phyloP scores from a whole-genome alignment of 2,113 vertebrate genomes.

The Himantopus leucocephalus region DNA sequence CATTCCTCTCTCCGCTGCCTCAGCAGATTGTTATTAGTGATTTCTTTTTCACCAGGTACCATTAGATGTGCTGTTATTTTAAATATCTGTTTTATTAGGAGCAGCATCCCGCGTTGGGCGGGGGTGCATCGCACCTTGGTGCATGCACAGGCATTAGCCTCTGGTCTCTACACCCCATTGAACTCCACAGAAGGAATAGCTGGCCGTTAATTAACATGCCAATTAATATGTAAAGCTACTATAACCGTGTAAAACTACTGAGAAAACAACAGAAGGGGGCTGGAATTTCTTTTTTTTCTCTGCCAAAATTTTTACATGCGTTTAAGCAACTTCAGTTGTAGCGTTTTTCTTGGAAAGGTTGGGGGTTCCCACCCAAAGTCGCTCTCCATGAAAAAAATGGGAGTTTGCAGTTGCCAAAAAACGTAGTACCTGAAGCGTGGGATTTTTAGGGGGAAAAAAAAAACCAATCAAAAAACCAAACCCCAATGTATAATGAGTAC shows the following conservation, averaged over 20 bases:
- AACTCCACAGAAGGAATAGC: neutral
- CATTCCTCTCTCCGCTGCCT: neutral
- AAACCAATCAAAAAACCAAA: too few relatives aligned
- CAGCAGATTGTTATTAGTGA: neutral
- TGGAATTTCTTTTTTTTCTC: neutral
- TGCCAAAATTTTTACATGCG: neutral
- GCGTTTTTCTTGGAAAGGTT: slow-evolving; percentile 16
- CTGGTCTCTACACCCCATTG: neutral
- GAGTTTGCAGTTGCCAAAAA: neutral
- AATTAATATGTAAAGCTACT: neutral
- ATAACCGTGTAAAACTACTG: neutral
- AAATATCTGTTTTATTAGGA: neutral
- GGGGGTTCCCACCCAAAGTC: neutral
- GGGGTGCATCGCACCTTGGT: neutral
- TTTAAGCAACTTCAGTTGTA: neutral
- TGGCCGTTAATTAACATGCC: neutral
- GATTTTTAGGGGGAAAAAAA: neutral
- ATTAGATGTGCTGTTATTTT: neutral
- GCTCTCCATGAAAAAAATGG: neutral
- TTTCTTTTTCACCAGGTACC: neutral
- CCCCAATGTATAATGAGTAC: neutral
- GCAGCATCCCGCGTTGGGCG: neutral
- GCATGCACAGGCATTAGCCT: neutral
- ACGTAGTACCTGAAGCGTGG: neutral
- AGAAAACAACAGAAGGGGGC: neutral